phyloP scores from a whole-genome alignment of 2,888 invertebrate species.

The Poecilus cupreus region DNA sequence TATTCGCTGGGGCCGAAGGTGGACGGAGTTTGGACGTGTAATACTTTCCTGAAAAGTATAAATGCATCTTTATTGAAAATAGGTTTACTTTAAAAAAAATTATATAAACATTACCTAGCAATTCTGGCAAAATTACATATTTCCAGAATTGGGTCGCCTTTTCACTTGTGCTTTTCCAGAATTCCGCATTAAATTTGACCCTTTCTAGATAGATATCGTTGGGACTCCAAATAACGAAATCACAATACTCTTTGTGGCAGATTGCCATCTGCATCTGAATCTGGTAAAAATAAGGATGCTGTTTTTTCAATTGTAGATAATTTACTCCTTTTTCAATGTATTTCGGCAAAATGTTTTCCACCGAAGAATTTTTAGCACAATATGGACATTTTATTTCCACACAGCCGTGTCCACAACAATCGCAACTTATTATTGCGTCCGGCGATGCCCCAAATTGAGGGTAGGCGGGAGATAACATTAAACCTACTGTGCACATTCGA shows the following conservation, averaged over 20 bases:
- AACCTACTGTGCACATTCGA: too few species aligned
- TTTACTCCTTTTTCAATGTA: neutral
- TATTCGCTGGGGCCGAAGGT: too few species aligned
- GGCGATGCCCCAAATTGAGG: constrained; percentile 59
- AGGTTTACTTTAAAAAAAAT: too few species aligned
- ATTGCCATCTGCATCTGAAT: neutral
- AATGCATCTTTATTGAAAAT: too few species aligned
- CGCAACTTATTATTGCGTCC: constrained; percentile 55
- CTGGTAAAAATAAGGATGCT: too few species aligned
- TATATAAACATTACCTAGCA: neutral
- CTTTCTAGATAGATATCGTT: neutral
- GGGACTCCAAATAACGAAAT: neutral
- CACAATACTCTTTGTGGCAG: neutral
- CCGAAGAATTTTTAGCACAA: constrained; percentile 49
- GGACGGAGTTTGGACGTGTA: neutral
- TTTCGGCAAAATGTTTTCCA: neutral
- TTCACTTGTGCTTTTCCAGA: neutral
- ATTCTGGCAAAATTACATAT: neutral
- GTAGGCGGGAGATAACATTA: too few species aligned
- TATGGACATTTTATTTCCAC: constrained; percentile 61
- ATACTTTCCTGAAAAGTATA: neutral
- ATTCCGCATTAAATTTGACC: neutral
- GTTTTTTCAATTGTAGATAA: too few species aligned
- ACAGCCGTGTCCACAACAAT: constrained; percentile 55
- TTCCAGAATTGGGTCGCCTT: neutral